A percentile compares a stretch with the other conserved stretches of the same genome.
Evolutionary conservation across 2,113 vertebrate genomes (phyloP).

Genomic region (Gambusia holbrooki): DNA sequence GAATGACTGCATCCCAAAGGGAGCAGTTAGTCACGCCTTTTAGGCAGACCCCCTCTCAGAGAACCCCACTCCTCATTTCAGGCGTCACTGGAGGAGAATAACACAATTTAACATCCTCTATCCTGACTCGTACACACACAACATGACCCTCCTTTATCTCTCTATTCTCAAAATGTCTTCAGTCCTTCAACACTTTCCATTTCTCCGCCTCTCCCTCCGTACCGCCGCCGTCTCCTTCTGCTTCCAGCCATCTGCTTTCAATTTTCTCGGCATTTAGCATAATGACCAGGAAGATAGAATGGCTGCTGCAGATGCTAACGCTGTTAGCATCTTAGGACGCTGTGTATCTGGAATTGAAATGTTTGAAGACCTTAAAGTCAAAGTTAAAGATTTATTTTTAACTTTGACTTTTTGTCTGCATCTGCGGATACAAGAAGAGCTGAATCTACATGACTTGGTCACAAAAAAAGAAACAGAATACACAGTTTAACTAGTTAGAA

Average conservation of each 20-base stretch:
- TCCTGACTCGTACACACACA: constrained; percentile 1
- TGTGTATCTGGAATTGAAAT: not conserved
- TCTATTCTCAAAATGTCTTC: constrained; percentile 15
- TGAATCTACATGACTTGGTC: not conserved
- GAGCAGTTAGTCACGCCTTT: constrained; percentile 80
- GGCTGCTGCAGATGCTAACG: constrained; percentile 44
- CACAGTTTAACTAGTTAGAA: too few relatives aligned
- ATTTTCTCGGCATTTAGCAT: constrained; percentile 60
- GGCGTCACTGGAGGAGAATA: constrained; percentile 14
- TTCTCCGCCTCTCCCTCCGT: constrained; percentile 13
- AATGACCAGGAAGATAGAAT: constrained; percentile 39
- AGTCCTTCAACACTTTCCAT: constrained; percentile 13
- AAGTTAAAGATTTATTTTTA: too few relatives aligned
- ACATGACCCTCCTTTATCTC: constrained; percentile 20
- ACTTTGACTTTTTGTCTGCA: too few relatives aligned
- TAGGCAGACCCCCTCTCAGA: constrained; percentile 58
- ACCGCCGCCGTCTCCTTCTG: not conserved
- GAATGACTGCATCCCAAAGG: constrained; percentile 62
- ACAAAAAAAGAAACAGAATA: not conserved
- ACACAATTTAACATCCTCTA: constrained; percentile 10
- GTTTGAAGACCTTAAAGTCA: not conserved
- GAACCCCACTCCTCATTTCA: constrained; percentile 5
- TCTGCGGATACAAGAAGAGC: not conserved
- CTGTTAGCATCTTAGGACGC: constrained; percentile 46
- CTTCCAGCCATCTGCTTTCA: constrained; percentile 69